phyloP scores from a whole-genome alignment of 2,888 invertebrate species.

The Mimas tiliae region DNA sequence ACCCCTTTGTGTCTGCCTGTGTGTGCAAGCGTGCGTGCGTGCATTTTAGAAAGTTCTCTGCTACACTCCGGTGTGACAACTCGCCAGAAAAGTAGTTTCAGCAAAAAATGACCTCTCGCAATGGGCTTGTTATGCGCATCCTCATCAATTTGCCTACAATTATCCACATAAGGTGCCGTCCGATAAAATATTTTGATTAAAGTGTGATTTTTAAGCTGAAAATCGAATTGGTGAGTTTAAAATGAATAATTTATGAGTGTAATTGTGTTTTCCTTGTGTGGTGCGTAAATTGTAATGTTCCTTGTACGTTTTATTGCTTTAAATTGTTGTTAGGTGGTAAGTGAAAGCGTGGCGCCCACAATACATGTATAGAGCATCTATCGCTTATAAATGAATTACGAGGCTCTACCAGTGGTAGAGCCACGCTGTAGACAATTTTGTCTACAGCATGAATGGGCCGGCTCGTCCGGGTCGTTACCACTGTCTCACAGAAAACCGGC shows the following conservation, averaged over 20 bases:
- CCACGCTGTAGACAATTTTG: no score
- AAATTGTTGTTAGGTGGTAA: constrained; percentile 13
- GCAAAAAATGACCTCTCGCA: constrained; percentile 59
- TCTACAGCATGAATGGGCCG: no score
- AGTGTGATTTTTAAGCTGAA: constrained; percentile 47
- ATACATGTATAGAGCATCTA: neutral
- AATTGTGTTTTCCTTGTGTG: constrained; percentile 11
- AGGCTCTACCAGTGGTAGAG: no score
- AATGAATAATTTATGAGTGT: constrained; percentile 37
- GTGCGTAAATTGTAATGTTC: neutral
- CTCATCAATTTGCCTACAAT: constrained; percentile 75
- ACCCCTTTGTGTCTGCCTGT: no score
- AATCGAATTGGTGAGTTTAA: constrained; percentile 29
- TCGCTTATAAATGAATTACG: neutral
- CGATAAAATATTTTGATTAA: constrained; percentile 66
- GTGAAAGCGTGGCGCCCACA: constrained; percentile 9
- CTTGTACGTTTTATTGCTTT: constrained; percentile 8
- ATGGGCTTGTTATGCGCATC: constrained; percentile 63
- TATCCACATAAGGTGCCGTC: constrained; percentile 65
- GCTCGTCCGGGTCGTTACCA: no score
- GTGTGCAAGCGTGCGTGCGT: no score
- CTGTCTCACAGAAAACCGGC: no score
- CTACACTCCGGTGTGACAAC: constrained; percentile 34
- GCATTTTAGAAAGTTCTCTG: no score
- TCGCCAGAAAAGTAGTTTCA: constrained; percentile 36